phyloP scores from a whole-genome alignment of 2,888 invertebrate species.

The Dryadula phaetusa region DNA sequence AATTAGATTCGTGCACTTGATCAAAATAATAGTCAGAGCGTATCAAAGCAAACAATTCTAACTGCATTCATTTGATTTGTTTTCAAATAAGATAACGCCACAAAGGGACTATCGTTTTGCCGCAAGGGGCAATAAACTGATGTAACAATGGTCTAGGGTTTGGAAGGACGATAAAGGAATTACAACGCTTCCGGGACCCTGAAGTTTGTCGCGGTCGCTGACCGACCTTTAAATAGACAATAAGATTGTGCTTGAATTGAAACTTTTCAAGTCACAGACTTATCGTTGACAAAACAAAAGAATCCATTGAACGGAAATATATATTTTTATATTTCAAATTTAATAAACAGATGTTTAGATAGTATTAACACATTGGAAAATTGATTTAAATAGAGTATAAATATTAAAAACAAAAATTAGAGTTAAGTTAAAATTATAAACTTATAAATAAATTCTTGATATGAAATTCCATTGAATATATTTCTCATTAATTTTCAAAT shows the following conservation, averaged over 20 bases:
- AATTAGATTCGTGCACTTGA: constrained; percentile 4
- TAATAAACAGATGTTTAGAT: no score
- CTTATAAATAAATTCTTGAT: no score
- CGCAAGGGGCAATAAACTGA: constrained; percentile 41
- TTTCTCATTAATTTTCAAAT: neutral
- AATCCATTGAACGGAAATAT: neutral
- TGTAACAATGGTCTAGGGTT: constrained; percentile 43
- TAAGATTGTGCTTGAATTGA: constrained; percentile 37
- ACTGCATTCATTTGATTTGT: constrained; percentile 24
- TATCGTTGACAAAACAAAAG: neutral
- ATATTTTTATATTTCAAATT: no score
- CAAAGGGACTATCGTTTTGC: constrained; percentile 26
- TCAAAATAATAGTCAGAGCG: neutral
- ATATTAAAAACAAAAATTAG: no score
- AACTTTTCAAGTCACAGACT: constrained; percentile 25
- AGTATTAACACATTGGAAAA: no score
- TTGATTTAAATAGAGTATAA: no score
- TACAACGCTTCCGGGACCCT: constrained; percentile 65
- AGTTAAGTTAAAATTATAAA: no score
- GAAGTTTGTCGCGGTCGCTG: constrained; percentile 47
- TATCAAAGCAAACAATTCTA: constrained; percentile 17
- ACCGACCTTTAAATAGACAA: constrained; percentile 51
- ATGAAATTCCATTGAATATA: no score
- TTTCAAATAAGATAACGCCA: constrained; percentile 21
- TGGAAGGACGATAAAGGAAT: constrained; percentile 56